Percentiles rank a stretch among this genome's conserved stretches.
phyloP scores from a whole-genome alignment of 2,113 vertebrate genomes.

The Nyctereutes procyonoides region DNA sequence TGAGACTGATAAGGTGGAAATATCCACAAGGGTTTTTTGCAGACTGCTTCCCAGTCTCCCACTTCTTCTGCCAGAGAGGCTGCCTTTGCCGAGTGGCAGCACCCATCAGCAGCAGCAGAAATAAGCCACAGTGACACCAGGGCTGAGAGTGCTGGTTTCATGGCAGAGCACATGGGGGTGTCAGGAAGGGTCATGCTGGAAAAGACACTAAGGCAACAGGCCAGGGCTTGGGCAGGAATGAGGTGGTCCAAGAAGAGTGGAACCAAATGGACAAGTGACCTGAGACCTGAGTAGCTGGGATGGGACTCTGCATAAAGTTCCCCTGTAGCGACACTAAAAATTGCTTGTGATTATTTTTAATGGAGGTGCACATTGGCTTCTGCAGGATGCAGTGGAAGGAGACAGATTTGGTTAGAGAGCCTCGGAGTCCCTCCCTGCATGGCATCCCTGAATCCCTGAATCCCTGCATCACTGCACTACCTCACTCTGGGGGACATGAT shows the following conservation, averaged over 20 bases:
- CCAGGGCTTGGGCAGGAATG: neutral
- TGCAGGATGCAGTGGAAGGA: neutral
- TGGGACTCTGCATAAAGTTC: neutral
- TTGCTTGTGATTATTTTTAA: neutral
- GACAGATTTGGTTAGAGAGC: neutral
- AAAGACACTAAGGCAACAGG: neutral
- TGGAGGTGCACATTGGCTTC: neutral
- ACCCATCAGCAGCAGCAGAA: neutral
- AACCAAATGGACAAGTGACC: neutral
- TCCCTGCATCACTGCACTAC: too few relatives aligned
- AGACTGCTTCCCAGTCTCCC: too few relatives aligned
- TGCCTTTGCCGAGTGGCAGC: neutral
- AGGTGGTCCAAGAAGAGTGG: neutral
- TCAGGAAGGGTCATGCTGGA: neutral
- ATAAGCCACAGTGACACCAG: neutral
- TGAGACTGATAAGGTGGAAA: neutral
- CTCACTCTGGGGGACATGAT: too few relatives aligned
- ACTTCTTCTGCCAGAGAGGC: neutral
- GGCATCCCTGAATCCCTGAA: too few relatives aligned
- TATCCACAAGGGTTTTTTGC: too few relatives aligned
- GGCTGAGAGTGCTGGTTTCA: neutral
- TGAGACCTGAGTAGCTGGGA: neutral
- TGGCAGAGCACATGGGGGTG: neutral
- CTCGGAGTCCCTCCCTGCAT: neutral
- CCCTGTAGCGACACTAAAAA: neutral